These are phyloP conservation scores for Frieseomelitta varia DNA, from an alignment of 1,140 invertebrate genomes.

Conservation along the genomic window DNA sequence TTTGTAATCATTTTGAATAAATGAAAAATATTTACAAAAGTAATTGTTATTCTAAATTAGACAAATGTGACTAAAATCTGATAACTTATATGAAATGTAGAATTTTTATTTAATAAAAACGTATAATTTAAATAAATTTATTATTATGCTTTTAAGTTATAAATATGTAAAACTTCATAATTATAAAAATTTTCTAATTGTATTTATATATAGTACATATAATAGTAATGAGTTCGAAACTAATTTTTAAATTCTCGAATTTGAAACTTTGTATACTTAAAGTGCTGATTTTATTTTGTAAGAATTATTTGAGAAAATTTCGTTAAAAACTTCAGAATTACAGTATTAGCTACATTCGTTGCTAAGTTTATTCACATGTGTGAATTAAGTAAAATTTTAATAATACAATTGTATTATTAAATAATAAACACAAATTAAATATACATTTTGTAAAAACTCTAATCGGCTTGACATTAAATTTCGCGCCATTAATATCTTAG, in stretches of 20 bases:
- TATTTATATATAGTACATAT: not conserved
- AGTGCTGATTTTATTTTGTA: too few species aligned
- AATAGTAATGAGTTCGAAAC: too few species aligned
- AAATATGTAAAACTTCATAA: not conserved
- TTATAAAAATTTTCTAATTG: not conserved
- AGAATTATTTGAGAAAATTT: not conserved
- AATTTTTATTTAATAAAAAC: slow-evolving; percentile 4
- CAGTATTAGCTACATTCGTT: not conserved
- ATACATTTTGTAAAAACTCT: not conserved
- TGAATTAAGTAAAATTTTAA: not conserved
- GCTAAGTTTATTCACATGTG: not conserved
- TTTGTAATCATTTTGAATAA: slow-evolving; percentile 14
- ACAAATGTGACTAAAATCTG: not conserved
- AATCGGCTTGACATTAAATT: slow-evolving; percentile 9
- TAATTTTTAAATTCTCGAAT: too few species aligned
- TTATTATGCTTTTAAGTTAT: not conserved
- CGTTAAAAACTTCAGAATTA: not conserved
- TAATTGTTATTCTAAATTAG: not conserved
- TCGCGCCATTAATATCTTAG: slow-evolving; percentile 45
- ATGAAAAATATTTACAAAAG: slow-evolving; percentile 11
- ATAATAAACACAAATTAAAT: not conserved
- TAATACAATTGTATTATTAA: not conserved
- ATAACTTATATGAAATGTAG: not conserved
- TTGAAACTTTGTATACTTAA: too few species aligned
- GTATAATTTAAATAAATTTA: not conserved